Percentiles rank a stretch among this genome's conserved stretches.
Conservation (phyloP, 23 tunicate genomes). For the Phallusia fumigata region DNA sequence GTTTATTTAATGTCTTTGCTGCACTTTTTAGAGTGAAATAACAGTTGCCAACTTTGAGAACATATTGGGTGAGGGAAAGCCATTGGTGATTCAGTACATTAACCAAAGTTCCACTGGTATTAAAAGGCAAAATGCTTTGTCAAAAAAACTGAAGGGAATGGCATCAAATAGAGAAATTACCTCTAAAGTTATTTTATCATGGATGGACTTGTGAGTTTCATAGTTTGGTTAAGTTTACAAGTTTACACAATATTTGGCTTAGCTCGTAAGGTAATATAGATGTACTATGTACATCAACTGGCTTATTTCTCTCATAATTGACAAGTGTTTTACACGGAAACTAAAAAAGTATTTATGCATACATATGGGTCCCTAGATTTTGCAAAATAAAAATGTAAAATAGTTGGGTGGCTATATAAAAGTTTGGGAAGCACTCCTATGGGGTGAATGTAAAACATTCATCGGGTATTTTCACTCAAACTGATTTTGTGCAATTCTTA, state of each 20-base stretch:
- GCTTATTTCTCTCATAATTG: too few species aligned
- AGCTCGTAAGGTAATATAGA: too few species aligned
- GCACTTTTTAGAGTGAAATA: constrained; percentile 1
- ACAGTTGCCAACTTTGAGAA: background rate
- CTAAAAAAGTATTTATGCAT: too few species aligned
- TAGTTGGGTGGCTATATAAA: too few species aligned
- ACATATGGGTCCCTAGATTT: too few species aligned
- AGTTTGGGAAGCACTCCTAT: too few species aligned
- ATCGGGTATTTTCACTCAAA: background rate
- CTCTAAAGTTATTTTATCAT: background rate
- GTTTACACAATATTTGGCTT: too few species aligned
- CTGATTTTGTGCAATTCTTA: background rate
- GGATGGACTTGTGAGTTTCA: constrained; percentile 33
- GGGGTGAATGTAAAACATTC: too few species aligned
- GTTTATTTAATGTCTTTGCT: background rate
- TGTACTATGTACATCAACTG: too few species aligned
- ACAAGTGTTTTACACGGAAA: too few species aligned
- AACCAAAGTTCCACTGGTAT: background rate
- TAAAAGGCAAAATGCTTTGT: background rate
- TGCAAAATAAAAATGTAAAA: too few species aligned
- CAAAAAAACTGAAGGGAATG: background rate
- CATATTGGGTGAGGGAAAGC: background rate
- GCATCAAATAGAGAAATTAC: background rate
- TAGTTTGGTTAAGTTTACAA: background rate
- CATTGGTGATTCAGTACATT: constrained; percentile 13